Percentiles rank a stretch among this genome's conserved stretches.
Evolutionary conservation across 1,140 invertebrate genomes (phyloP).

Genomic region (Lepidotrigona ventralis): DNA sequence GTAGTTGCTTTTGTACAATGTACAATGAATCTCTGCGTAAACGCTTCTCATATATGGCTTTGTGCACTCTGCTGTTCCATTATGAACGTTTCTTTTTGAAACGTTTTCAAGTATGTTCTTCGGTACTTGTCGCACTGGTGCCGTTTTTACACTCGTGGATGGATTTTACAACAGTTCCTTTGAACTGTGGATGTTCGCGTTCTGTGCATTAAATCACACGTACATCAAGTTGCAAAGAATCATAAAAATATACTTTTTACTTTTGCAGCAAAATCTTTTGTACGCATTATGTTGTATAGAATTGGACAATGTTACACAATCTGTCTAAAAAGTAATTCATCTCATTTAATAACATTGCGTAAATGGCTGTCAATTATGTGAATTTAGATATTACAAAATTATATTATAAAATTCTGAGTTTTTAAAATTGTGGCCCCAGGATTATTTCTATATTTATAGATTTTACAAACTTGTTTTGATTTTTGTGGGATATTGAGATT

Average conservation of each 20-base stretch:
- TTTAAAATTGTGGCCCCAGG: not conserved
- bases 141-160: not conserved
- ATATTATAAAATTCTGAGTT: too few relatives aligned
- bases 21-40: not conserved
- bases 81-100: not conserved
- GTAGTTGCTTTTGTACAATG: not conserved
- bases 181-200: not conserved
- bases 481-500: not conserved
- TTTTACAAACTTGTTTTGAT: not conserved
- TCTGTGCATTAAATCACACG: not conserved
- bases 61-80: conserved; percentile 4
- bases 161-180: not conserved
- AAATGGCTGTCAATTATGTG: not conserved
- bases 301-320: too few relatives aligned
- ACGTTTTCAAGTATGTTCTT: not conserved
- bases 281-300: too few relatives aligned
- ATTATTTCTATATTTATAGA: not conserved
- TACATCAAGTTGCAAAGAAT: not conserved
- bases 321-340: not conserved
- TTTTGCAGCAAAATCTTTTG: not conserved
- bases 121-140: not conserved
- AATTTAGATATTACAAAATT: not conserved
- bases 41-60: not conserved
- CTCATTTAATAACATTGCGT: not conserved
- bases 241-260: not conserved